A percentile compares a stretch with the other conserved stretches of the same genome.
phyloP scores from a whole-genome alignment of 2,888 invertebrate genomes.

The Eristalis intricaria region DNA sequence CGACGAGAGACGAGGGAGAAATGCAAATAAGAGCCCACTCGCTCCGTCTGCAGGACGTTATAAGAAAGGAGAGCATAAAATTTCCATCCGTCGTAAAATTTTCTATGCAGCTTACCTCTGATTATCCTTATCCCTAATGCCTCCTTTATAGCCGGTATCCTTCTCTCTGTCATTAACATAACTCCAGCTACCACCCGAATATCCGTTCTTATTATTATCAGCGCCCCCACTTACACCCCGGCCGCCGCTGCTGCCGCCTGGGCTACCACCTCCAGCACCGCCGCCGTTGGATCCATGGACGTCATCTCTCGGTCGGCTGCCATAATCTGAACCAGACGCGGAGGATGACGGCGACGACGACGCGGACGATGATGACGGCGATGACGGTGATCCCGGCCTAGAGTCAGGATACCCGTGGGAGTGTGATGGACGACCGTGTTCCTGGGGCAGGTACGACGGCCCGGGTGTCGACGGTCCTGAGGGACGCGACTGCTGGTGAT shows the following conservation, averaged over 20 bases:
- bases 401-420: conserved; percentile 56
- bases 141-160: conserved; percentile 72
- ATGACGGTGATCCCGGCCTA: conserved; percentile 61
- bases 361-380: conserved; percentile 60
- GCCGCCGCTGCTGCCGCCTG: conserved; percentile 51
- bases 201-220: conserved; percentile 69
- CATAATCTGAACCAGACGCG: conserved; percentile 55
- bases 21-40: conserved; percentile 41
- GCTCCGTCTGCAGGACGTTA: conserved; percentile 42
- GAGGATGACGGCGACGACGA: conserved; percentile 59
- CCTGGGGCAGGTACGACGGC: conserved; percentile 57
- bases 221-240: conserved; percentile 54
- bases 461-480: conserved; percentile 63
- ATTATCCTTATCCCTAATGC: conserved; percentile 74
- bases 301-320: conserved; percentile 75
- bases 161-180: conserved; percentile 74
- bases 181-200: conserved; percentile 73
- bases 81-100: conserved; percentile 64
- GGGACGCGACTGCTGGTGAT: conserved; percentile 48
- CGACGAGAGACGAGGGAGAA: not conserved
- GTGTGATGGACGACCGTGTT: conserved; percentile 67
- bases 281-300: conserved; percentile 39
- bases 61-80: conserved; percentile 48
- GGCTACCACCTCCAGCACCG: conserved; percentile 48
- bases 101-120: conserved; percentile 78